Evolutionary conservation across 2,113 vertebrate species (phyloP).

Genomic region (Caranx ignobilis): DNA sequence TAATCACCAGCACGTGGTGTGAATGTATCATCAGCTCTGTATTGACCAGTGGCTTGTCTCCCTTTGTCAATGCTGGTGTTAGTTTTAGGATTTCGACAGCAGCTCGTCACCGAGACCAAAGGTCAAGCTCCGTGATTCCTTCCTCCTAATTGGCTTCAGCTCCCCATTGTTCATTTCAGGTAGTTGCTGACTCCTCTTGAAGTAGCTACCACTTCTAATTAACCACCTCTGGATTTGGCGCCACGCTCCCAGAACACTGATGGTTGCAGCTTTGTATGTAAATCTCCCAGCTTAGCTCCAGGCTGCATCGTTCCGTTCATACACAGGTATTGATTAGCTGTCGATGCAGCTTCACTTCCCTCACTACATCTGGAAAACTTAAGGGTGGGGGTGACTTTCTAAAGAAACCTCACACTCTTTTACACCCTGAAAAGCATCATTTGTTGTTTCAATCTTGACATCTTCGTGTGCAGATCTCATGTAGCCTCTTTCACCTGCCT

Average conservation of each 20-base stretch:
- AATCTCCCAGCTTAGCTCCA: conserved; percentile 22
- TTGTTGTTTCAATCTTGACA: not conserved
- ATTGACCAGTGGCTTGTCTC: not conserved
- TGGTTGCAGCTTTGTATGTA: conserved; percentile 34
- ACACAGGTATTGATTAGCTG: conserved; percentile 25
- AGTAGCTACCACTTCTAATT: conserved; percentile 46
- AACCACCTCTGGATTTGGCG: conserved; percentile 32
- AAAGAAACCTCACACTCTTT: not conserved
- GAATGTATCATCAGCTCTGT: not conserved
- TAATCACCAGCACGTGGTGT: not conserved
- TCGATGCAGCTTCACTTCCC: not conserved
- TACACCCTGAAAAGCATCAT: not conserved
- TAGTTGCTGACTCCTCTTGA: not conserved
- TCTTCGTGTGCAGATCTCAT: not conserved
- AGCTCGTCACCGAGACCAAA: conserved; percentile 17
- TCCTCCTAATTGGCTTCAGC: conserved; percentile 42
- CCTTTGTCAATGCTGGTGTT: not conserved
- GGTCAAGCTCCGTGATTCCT: conserved; percentile 39
- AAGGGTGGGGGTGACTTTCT: not conserved
- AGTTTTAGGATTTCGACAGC: conserved; percentile 9
- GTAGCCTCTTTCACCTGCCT: conserved; percentile 39
- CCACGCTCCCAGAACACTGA: conserved; percentile 7
- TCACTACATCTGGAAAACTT: not conserved
- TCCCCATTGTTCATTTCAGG: conserved; percentile 24
- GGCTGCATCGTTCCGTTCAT: conserved; percentile 4